Conservation (phyloP, 2,113 vertebrate genomes). For the Camelus dromedarius region DNA sequence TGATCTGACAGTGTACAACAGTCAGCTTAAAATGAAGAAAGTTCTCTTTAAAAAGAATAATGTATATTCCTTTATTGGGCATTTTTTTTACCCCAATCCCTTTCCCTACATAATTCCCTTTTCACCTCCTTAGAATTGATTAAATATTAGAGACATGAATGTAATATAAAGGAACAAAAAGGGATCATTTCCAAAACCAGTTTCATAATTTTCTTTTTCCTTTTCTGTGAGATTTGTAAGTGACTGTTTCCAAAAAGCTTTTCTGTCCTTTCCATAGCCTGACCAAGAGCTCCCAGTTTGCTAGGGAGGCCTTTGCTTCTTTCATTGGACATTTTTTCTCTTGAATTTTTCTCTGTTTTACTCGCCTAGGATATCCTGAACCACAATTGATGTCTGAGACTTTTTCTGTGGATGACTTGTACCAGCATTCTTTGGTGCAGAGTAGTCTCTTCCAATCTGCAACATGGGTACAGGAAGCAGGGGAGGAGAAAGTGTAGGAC, state of each 20-base stretch:
- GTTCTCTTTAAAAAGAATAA: conserved; percentile 30
- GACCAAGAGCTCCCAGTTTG: neutral
- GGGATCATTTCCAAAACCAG: conserved; percentile 10
- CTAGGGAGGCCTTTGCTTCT: neutral
- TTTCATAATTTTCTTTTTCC: neutral
- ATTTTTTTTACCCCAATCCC: neutral
- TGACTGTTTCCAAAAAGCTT: neutral
- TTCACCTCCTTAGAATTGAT: neutral
- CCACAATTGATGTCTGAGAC: neutral
- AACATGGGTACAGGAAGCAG: neutral
- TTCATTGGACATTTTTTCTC: conserved; percentile 15
- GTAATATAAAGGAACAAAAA: neutral
- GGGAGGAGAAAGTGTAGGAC: neutral
- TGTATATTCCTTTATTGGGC: neutral
- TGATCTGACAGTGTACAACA: neutral
- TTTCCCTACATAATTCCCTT: neutral
- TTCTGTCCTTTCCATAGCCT: neutral
- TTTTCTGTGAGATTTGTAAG: neutral
- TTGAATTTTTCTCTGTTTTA: neutral
- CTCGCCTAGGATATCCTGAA: neutral
- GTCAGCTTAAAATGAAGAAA: neutral
- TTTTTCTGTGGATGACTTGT: neutral
- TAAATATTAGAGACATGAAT: conserved; percentile 48
- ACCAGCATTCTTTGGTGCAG: neutral
- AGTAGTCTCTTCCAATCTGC: neutral